These are phyloP conservation scores for Euclidia mi DNA, from an alignment of 2,888 invertebrate genomes.

Conservation along the genomic window DNA sequence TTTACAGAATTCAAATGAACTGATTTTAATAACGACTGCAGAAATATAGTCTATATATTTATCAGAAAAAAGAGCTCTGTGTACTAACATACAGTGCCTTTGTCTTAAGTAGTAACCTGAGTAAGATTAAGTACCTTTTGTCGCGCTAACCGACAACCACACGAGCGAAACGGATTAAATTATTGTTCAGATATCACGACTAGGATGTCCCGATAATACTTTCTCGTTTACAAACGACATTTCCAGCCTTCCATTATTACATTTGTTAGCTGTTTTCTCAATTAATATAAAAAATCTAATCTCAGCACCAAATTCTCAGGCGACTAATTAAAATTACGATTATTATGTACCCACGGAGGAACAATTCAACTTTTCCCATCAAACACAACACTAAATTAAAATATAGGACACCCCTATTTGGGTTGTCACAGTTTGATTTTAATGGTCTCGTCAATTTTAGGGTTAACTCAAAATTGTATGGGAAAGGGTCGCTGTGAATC, in stretches of 20 bases:
- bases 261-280: slow-evolving; percentile 18
- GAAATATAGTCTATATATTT: no score
- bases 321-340: slow-evolving; percentile 64
- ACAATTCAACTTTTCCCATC: slow-evolving; percentile 81
- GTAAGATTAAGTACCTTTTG: no score
- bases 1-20: no score
- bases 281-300: slow-evolving; percentile 24
- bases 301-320: slow-evolving; percentile 52
- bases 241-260: neutral
- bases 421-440: slow-evolving; percentile 67
- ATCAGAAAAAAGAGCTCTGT: no score
- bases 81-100: no score
- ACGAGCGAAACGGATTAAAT: no score
- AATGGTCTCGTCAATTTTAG: slow-evolving; percentile 64
- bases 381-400: slow-evolving; percentile 77
- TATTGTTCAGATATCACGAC: no score
- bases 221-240: no score
- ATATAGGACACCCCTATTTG: slow-evolving; percentile 82
- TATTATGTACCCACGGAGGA: slow-evolving; percentile 56
- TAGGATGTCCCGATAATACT: no score
- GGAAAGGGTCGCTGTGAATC: slow-evolving; percentile 62
- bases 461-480: slow-evolving; percentile 60
- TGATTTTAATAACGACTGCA: no score
- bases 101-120: no score
- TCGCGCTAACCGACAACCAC: no score